These are phyloP conservation scores for Cyprinodon brontotheroides DNA, from an alignment of 2,113 vertebrate genomes.

Conservation along the genomic window DNA sequence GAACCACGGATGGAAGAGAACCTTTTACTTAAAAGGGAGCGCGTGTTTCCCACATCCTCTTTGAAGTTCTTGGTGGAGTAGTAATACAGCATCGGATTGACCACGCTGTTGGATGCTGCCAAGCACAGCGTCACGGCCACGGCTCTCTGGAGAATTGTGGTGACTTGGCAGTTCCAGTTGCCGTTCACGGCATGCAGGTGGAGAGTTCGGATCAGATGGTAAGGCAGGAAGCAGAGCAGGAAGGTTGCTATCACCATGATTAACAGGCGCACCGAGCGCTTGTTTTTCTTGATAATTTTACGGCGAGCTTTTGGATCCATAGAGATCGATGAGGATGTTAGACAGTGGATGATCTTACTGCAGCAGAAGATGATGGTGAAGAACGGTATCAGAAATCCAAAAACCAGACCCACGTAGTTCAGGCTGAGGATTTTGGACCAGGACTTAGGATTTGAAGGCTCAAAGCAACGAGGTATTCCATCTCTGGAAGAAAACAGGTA, in stretches of 20 bases:
- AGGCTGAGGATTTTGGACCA: slow-evolving; percentile 61
- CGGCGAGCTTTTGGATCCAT: not conserved
- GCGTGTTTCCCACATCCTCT: not conserved
- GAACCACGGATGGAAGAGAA: not conserved
- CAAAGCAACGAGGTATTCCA: slow-evolving; percentile 64
- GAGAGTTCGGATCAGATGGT: slow-evolving; percentile 69
- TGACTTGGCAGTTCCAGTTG: slow-evolving; percentile 6
- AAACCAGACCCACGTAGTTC: slow-evolving; percentile 67
- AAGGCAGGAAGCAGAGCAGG: slow-evolving; percentile 79
- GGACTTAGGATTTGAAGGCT: slow-evolving; percentile 35
- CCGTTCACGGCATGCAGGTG: slow-evolving; percentile 64
- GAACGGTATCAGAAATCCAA: slow-evolving; percentile 78
- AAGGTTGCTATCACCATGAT: slow-evolving; percentile 69
- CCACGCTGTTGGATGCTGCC: slow-evolving; percentile 73
- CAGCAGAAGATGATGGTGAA: slow-evolving; percentile 73
- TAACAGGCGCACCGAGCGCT: slow-evolving; percentile 59
- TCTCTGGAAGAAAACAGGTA: not conserved
- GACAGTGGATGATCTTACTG: slow-evolving; percentile 47
- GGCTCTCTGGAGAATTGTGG: slow-evolving; percentile 37
- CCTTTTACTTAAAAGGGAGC: not conserved
- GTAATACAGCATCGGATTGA: slow-evolving; percentile 81
- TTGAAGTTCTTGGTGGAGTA: slow-evolving; percentile 72
- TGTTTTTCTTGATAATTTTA: not conserved
- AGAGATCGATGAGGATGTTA: not conserved
- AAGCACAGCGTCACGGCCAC: slow-evolving; percentile 72